Base-by-base conservation (phyloP, 2,888 invertebrate genomes). In the Trichacis sp. region DNA sequence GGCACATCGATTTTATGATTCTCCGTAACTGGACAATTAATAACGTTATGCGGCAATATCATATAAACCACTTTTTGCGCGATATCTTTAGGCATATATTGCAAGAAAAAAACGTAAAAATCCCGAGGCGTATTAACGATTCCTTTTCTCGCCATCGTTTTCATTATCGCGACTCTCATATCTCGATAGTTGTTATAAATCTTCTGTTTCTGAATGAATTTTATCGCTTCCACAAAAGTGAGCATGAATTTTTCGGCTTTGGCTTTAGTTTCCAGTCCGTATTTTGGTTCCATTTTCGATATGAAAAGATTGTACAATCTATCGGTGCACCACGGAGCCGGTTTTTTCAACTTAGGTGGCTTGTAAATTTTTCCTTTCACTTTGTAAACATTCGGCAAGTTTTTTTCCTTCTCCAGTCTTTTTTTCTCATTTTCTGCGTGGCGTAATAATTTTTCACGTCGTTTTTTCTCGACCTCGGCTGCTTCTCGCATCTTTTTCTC, bases 81-180 rank as follows among this genome's bases (percentile, higher is more conserved):
- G 54, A 84, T 77, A 0, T 75, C 71, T 15, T 76, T 77, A 0
- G 83, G 83, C 24, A 84, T 52, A 61, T 71, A 84, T 0, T 83
- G 75, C 1, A 68, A 59, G 20, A 78, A 81, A 43, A 84, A 84
- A 15, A 69, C 40, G 48, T 80, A 72, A 63, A 84, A 84, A 30
- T 84, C 82, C 4, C 69, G 59, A 5, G 75, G 73, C 0, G 72
- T 78, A 38, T 47, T 24, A 1, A 84, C 72, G 15, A 83, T 77
- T 1, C 57, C 61, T 1, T 80, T 61, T 2, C 66, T 71, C 1
- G 83, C 83, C 78, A 84, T 77, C 29, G 68, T 5, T 15, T 40
- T 40, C 40, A 40, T 40, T 12, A 40, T 5, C 1, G 40, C 40
- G 2, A 40, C 9, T 14, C 40, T 40, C 1, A 40, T 12, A 15